Conservation (phyloP, 1,140 invertebrate genomes). For the Drosophila leontia region DNA sequence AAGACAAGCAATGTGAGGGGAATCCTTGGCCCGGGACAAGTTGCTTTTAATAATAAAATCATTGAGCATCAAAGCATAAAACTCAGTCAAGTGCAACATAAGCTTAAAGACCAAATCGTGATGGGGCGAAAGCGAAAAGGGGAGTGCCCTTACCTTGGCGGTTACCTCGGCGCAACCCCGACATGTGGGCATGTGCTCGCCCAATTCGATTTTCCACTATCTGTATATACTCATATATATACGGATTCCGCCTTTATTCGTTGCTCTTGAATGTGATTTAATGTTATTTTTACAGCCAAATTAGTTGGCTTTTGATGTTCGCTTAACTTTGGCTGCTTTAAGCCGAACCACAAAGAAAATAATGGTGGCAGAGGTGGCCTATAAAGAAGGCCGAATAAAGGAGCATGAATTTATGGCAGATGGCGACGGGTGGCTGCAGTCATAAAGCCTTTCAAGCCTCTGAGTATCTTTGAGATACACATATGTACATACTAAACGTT, state of each 20-base stretch:
- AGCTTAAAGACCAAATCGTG: constrained; percentile 79
- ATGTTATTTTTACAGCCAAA: constrained; percentile 83
- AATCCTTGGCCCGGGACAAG: constrained; percentile 62
- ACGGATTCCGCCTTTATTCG: constrained; percentile 38
- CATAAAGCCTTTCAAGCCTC: constrained; percentile 23
- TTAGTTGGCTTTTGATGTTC: constrained; percentile 82
- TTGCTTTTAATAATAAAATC: constrained; percentile 84
- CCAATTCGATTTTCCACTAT: constrained; percentile 62
- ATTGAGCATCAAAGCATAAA: constrained; percentile 83
- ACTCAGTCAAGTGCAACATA: constrained; percentile 83
- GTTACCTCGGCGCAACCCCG: not conserved
- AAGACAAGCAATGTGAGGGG: constrained; percentile 1
- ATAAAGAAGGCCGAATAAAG: constrained; percentile 20
- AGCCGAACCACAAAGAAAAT: constrained; percentile 34
- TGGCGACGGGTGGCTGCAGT: constrained; percentile 26
- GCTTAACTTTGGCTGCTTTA: constrained; percentile 67
- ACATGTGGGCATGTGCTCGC: constrained; percentile 22
- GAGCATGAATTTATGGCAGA: constrained; percentile 52
- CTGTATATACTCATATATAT: constrained; percentile 24
- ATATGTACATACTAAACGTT: not conserved
- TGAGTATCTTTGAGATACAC: constrained; percentile 31
- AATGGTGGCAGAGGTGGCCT: constrained; percentile 12
- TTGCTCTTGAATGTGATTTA: constrained; percentile 72
- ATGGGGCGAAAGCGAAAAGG: constrained; percentile 55
- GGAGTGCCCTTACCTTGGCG: constrained; percentile 32